These are phyloP conservation scores for Cephus rjabovi DNA, from an alignment of 2,888 invertebrate genomes.

Conservation along the genomic window DNA sequence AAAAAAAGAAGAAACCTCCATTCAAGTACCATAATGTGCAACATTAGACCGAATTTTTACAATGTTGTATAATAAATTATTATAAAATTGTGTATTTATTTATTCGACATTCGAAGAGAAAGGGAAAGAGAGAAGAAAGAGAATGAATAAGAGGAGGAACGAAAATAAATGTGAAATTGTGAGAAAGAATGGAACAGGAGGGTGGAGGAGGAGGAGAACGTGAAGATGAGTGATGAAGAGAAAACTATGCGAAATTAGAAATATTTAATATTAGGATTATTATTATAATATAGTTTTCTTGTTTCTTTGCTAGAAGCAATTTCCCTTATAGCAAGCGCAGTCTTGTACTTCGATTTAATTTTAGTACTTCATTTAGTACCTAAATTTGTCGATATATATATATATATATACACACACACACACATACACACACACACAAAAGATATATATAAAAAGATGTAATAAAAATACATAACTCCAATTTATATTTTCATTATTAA, in stretches of 20 bases:
- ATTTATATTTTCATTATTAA: constrained; percentile 35
- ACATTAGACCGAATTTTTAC: constrained; percentile 63
- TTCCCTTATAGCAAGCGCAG: constrained; percentile 38
- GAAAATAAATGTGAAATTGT: constrained; percentile 14
- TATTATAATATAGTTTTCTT: constrained; percentile 37
- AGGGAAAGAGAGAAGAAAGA: constrained; percentile 26
- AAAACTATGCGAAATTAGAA: constrained; percentile 49
- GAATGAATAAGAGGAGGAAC: constrained; percentile 29
- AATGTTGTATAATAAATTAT: constrained; percentile 65
- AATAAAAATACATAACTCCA: constrained; percentile 59
- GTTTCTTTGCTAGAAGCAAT: constrained; percentile 30
- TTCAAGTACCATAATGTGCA: constrained; percentile 43
- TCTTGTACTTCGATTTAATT: constrained; percentile 48
- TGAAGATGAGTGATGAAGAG: constrained; percentile 12
- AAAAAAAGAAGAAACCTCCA: constrained; percentile 28
- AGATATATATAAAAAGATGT: constrained; percentile 32
- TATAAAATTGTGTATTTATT: constrained; percentile 65
- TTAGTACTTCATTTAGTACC: constrained; percentile 50
- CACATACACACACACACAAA: constrained; percentile 27
- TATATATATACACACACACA: constrained; percentile 32
- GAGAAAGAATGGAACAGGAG: neutral
- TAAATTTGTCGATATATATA: constrained; percentile 50
- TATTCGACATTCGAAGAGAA: constrained; percentile 50
- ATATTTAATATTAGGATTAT: constrained; percentile 46
- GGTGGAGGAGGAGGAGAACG: neutral